Conservation (phyloP, 1,140 invertebrate genomes). For the Manduca sexta region DNA sequence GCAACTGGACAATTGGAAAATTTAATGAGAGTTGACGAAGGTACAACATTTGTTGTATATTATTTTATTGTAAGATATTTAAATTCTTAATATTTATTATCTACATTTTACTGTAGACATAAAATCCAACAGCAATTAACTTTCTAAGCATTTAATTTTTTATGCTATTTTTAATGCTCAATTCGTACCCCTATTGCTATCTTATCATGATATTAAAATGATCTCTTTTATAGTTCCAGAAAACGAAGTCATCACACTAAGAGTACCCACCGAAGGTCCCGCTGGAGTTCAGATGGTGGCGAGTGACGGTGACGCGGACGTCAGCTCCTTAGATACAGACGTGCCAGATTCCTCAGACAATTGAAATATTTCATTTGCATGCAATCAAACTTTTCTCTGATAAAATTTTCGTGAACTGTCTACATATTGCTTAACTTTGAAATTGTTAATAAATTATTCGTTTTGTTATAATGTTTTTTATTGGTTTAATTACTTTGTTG, state of each 20-base stretch:
- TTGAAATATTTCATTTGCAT: slow-evolving; percentile 12
- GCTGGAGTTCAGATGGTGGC: not conserved
- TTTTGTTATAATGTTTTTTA: not conserved
- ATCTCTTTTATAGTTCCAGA: not conserved
- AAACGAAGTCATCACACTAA: not conserved
- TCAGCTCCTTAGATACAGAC: slow-evolving; percentile 51
- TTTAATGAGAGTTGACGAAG: slow-evolving; percentile 12
- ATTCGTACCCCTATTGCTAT: too few species aligned
- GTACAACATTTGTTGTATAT: slow-evolving; percentile 3
- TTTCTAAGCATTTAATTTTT: too few species aligned
- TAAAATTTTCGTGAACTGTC: too few species aligned
- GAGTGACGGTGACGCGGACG: slow-evolving; percentile 49
- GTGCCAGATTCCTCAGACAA: slow-evolving; percentile 40
- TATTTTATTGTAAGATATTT: too few species aligned
- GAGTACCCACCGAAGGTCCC: not conserved
- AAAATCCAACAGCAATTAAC: not conserved
- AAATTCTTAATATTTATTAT: too few species aligned
- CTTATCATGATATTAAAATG: too few species aligned
- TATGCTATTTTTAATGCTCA: too few species aligned
- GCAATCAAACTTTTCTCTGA: too few species aligned
- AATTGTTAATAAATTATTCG: not conserved
- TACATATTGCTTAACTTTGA: not conserved
- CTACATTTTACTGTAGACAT: not conserved
- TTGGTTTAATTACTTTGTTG: too few species aligned
- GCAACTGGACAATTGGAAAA: slow-evolving; percentile 13